These are phyloP conservation scores for Gopherus evgoodei DNA, from an alignment of 2,113 vertebrate genomes.

Conservation along the genomic window DNA sequence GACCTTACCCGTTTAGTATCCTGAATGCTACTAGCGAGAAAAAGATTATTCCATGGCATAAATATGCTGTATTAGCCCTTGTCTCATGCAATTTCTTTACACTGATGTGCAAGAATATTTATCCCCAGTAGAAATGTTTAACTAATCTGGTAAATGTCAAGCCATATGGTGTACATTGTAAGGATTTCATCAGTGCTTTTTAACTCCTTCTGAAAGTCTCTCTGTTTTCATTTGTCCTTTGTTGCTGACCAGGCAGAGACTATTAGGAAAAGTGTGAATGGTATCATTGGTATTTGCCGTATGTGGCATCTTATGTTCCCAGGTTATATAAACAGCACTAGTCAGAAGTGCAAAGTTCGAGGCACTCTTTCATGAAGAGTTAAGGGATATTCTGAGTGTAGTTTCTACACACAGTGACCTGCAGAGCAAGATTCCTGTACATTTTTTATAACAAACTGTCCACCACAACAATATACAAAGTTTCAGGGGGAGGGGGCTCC, in stretches of 20 bases:
- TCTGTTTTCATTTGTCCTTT: background rate
- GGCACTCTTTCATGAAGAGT: background rate
- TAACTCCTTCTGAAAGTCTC: constrained; percentile 80
- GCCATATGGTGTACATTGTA: constrained; percentile 85
- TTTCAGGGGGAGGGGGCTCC: constrained; percentile 48
- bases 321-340: constrained; percentile 14
- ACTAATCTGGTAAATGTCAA: constrained; percentile 87
- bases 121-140: constrained; percentile 86
- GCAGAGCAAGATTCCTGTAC: constrained; percentile 35
- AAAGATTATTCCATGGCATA: constrained; percentile 72
- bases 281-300: constrained; percentile 8
- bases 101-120: constrained; percentile 80
- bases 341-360: constrained; percentile 25
- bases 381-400: background rate
- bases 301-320: constrained; percentile 1
- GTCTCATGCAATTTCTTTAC: constrained; percentile 83
- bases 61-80: constrained; percentile 79
- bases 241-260: constrained; percentile 56
- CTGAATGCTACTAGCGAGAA: constrained; percentile 42
- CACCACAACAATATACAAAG: constrained; percentile 48
- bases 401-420: constrained; percentile 52
- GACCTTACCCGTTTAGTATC: background rate
- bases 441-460: constrained; percentile 46
- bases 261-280: constrained; percentile 19
- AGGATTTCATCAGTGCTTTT: constrained; percentile 81